A percentile compares a stretch with the other conserved stretches of the same genome.
These are phyloP conservation scores for Syngnathus floridae DNA, from an alignment of 2,113 vertebrate species.

Conservation along the genomic window DNA sequence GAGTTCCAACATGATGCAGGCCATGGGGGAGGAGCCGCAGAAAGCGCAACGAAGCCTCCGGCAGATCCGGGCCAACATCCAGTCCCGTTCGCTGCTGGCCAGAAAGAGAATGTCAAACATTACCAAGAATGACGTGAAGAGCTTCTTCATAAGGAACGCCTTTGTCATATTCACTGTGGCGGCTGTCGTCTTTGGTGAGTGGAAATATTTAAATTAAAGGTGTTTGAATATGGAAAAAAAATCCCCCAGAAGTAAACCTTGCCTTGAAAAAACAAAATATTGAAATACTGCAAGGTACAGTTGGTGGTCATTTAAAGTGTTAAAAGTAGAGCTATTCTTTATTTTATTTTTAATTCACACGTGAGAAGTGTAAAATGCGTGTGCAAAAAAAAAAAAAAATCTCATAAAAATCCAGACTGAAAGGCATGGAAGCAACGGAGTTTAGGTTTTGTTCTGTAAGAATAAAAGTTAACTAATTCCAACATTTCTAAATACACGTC, in stretches of 20 bases:
- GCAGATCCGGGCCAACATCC: conserved; percentile 79
- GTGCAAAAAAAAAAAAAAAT: not conserved
- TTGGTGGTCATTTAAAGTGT: too few species aligned
- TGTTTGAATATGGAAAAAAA: not conserved
- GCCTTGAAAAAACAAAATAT: not conserved
- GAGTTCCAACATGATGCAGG: conserved; percentile 76
- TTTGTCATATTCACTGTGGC: conserved; percentile 90
- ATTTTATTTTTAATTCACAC: too few species aligned
- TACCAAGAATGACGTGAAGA: conserved; percentile 78
- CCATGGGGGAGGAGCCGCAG: conserved; percentile 77
- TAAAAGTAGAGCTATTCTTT: too few species aligned
- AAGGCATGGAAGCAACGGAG: too few species aligned
- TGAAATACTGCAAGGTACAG: too few species aligned
- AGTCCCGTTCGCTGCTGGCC: conserved; percentile 75
- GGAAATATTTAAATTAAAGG: not conserved
- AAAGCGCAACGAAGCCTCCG: conserved; percentile 72
- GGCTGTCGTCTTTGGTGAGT: conserved; percentile 90
- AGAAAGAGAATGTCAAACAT: conserved; percentile 84
- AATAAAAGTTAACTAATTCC: too few species aligned
- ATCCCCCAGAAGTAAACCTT: not conserved
- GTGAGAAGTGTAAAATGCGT: too few species aligned
- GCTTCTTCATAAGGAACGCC: conserved; percentile 83
- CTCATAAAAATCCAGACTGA: not conserved
- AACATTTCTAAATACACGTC: too few species aligned
- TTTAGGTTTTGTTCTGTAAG: too few species aligned